phyloP scores from a whole-genome alignment of 64 coral and sea anemone species.

The Porites australiensis region DNA sequence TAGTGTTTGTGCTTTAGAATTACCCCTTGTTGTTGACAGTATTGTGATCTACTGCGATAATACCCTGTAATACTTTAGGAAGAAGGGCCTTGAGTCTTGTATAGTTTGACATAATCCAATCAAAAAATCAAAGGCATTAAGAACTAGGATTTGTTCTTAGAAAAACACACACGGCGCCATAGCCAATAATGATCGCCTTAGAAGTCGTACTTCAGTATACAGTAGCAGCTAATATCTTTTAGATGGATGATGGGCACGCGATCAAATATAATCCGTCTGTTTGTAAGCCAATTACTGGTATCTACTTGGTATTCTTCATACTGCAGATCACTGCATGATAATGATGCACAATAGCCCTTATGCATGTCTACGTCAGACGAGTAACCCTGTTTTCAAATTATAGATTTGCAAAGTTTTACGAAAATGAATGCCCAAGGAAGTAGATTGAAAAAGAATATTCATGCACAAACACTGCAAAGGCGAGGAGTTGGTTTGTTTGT shows the following conservation, averaged over 20 bases:
- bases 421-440: too few species aligned
- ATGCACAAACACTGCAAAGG: too few species aligned
- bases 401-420: too few species aligned
- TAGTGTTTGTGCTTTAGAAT: not conserved
- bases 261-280: not conserved
- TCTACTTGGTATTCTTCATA: too few species aligned
- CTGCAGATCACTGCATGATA: too few species aligned
- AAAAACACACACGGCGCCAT: slow-evolving; percentile 38
- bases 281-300: not conserved
- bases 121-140: not conserved
- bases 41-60: not conserved
- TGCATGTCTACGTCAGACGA: too few species aligned
- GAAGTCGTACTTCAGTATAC: not conserved
- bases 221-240: not conserved
- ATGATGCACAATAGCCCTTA: too few species aligned
- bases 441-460: too few species aligned
- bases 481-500: too few species aligned
- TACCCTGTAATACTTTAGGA: not conserved
- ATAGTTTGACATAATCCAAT: not conserved
- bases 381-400: too few species aligned
- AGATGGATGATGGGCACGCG: not conserved
- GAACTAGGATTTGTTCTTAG: not conserved
- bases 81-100: not conserved
- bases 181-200: not conserved
- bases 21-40: not conserved